Percentiles rank a stretch among this genome's conserved stretches.
phyloP scores from a whole-genome alignment of 2,113 vertebrate species.

The Chelonoidis abingdonii region DNA sequence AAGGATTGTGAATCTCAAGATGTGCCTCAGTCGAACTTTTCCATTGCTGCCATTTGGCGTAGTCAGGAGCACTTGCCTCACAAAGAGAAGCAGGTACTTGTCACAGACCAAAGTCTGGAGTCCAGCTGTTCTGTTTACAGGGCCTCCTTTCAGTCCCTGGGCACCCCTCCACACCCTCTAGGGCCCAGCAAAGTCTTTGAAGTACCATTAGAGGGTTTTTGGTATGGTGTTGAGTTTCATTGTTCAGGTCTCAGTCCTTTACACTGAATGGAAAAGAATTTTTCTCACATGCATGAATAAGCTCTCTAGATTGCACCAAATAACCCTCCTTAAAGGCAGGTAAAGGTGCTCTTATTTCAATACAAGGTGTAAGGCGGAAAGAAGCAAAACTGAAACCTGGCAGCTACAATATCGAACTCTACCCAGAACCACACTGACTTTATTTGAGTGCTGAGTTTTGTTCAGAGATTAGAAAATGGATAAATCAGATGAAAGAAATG shows the following conservation, averaged over 20 bases:
- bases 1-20: neutral
- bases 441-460: neutral
- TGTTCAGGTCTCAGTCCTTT: constrained; percentile 60
- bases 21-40: neutral
- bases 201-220: constrained; percentile 49
- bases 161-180: constrained; percentile 30
- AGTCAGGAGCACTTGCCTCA: neutral
- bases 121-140: constrained; percentile 40
- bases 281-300: constrained; percentile 48
- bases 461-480: constrained; percentile 37
- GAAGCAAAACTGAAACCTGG: neutral
- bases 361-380: neutral
- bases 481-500: constrained; percentile 39
- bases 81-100: constrained; percentile 27
- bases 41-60: neutral
- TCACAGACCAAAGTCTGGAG: constrained; percentile 30
- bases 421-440: neutral
- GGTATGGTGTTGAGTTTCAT: constrained; percentile 53
- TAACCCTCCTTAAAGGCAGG: constrained; percentile 42
- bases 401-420: neutral
- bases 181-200: constrained; percentile 61
- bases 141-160: neutral
- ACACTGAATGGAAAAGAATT: constrained; percentile 38
- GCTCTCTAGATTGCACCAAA: constrained; percentile 32
- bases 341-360: constrained; percentile 32